A percentile compares a stretch with the other conserved stretches of the same genome.
phyloP scores from a whole-genome alignment of 2,888 invertebrate species.

The Cenopis cana region DNA sequence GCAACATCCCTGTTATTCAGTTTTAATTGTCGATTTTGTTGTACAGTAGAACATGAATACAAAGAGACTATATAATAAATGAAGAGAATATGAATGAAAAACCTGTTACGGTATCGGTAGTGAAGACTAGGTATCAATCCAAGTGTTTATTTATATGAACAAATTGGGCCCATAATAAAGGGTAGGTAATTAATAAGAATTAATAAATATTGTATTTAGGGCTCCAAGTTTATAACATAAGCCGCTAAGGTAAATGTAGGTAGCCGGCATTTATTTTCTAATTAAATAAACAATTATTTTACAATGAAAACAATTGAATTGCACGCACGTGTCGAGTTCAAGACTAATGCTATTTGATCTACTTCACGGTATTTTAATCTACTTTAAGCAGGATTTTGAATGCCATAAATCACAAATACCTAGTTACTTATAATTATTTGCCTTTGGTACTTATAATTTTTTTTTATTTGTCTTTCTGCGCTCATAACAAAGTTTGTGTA shows the following conservation, averaged over 20 bases:
- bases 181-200: conserved; percentile 9
- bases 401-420: background rate
- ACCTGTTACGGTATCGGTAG: background rate
- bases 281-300: conserved; percentile 18
- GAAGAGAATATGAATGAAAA: too few relatives aligned
- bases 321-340: conserved; percentile 25
- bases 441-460: too few relatives aligned
- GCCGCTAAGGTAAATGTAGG: conserved; percentile 7
- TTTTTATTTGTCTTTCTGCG: too few relatives aligned
- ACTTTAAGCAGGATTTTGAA: background rate
- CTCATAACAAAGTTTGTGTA: too few relatives aligned
- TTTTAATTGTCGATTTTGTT: too few relatives aligned
- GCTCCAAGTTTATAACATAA: background rate
- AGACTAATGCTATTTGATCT: conserved; percentile 25
- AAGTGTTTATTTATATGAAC: conserved; percentile 14
- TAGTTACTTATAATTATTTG: too few relatives aligned
- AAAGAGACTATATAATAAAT: too few relatives aligned
- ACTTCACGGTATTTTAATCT: conserved; percentile 32
- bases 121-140: background rate
- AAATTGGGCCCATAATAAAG: background rate
- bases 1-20: background rate
- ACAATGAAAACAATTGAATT: conserved; percentile 29
- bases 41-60: too few relatives aligned
- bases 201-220: conserved; percentile 12
- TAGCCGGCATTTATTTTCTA: background rate